A percentile compares a stretch with the other conserved stretches of the same genome.
phyloP scores from a whole-genome alignment of 2,888 invertebrate species.

The Clistopyga incitator region DNA sequence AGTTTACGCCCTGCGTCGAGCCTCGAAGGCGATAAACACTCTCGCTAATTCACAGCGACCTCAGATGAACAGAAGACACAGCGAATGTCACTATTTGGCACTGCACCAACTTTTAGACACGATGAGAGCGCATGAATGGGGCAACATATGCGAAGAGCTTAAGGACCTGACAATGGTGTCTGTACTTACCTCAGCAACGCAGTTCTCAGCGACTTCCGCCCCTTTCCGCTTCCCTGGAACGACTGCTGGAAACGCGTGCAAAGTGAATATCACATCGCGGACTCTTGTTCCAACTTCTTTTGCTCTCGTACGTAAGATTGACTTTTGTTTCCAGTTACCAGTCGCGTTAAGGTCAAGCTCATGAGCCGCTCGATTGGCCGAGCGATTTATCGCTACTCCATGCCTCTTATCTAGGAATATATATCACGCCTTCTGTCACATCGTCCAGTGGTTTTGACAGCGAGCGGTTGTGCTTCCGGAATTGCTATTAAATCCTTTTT shows the following conservation, averaged over 20 bases:
- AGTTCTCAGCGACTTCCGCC: neutral
- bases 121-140: conserved; percentile 9
- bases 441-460: neutral
- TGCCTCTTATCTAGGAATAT: conserved; percentile 11
- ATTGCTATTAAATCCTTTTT: neutral
- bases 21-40: conserved; percentile 1
- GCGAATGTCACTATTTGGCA: neutral
- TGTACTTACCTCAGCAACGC: conserved; percentile 3
- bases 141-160: neutral
- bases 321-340: neutral
- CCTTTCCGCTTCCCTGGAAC: neutral
- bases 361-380: conserved; percentile 5
- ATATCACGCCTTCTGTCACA: neutral
- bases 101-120: conserved; percentile 3
- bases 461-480: neutral
- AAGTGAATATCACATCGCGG: neutral
- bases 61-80: neutral
- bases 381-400: conserved; percentile 45
- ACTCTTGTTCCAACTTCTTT: neutral
- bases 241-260: neutral
- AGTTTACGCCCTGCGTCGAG: neutral
- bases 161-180: neutral
- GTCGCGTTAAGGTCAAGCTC: conserved; percentile 39
- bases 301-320: neutral
- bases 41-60: neutral